Evolutionary conservation across 2,888 invertebrate species (phyloP).

Genomic region (Odontocolon sp.): DNA sequence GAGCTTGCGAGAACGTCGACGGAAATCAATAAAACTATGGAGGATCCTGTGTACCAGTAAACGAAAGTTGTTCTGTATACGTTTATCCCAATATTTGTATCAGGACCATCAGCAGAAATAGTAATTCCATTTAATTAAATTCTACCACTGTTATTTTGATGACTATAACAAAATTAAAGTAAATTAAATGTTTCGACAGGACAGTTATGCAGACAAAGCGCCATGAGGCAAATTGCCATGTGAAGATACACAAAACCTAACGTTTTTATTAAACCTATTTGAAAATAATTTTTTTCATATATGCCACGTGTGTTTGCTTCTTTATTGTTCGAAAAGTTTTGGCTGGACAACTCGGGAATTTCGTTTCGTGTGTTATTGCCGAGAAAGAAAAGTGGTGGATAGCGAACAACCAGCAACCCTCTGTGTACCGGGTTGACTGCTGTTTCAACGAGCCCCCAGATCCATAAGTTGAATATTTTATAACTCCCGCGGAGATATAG

Average conservation of each 20-base stretch:
- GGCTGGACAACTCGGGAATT: slow-evolving; percentile 26
- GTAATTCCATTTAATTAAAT: neutral
- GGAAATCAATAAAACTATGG: slow-evolving; percentile 53
- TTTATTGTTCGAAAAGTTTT: slow-evolving; percentile 27
- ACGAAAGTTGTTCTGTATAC: slow-evolving; percentile 12
- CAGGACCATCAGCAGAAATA: too few species aligned
- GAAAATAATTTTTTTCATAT: slow-evolving; percentile 16
- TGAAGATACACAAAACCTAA: neutral
- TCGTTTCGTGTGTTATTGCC: slow-evolving; percentile 44
- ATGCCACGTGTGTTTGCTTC: neutral
- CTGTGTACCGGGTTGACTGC: slow-evolving; percentile 27
- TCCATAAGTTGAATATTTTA: slow-evolving; percentile 57
- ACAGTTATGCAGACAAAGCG: neutral
- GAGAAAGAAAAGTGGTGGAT: neutral
- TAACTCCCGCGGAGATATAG: slow-evolving; percentile 35
- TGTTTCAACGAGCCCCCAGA: slow-evolving; percentile 40
- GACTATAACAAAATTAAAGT: neutral
- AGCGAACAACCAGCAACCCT: too few species aligned
- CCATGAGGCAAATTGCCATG: slow-evolving; percentile 10
- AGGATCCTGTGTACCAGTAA: slow-evolving; percentile 23
- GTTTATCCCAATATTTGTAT: too few species aligned
- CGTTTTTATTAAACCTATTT: slow-evolving; percentile 13
- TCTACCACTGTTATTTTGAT: neutral
- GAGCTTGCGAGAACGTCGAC: slow-evolving; percentile 38
- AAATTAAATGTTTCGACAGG: neutral